Conservation (phyloP, 2,113 vertebrate genomes). For the Prolemur simus region DNA sequence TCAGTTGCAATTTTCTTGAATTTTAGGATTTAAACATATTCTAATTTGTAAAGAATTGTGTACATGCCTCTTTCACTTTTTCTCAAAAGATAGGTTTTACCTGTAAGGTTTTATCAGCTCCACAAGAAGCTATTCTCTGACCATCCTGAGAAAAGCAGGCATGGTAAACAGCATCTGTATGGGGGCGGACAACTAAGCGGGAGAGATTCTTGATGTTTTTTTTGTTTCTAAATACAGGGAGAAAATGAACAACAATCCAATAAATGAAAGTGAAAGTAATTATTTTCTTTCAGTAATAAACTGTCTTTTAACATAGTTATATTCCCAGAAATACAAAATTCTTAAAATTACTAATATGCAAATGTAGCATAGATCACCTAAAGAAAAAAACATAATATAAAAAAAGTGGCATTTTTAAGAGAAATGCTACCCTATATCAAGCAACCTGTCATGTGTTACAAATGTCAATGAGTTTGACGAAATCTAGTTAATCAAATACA, state of each 20-base stretch:
- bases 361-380: background rate
- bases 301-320: background rate
- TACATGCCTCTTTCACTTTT: background rate
- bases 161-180: conserved; percentile 92
- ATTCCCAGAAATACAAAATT: conserved; percentile 33
- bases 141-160: conserved; percentile 95
- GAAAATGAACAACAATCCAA: conserved; percentile 59
- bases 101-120: conserved; percentile 93
- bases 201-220: conserved; percentile 90
- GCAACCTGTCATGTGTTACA: background rate
- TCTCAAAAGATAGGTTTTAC: conserved; percentile 78
- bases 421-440: background rate
- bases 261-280: conserved; percentile 41
- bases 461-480: conserved; percentile 34
- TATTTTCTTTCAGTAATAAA: conserved; percentile 40
- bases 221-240: conserved; percentile 89
- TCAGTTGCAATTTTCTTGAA: background rate
- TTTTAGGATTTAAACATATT: conserved; percentile 15
- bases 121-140: conserved; percentile 93
- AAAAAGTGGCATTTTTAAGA: conserved; percentile 9
- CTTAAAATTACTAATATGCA: conserved; percentile 28
- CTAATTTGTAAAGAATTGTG: background rate
- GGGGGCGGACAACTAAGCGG: conserved; percentile 93
- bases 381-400: conserved; percentile 20
- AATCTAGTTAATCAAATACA: conserved; percentile 40